Evolutionary conservation across 2,888 invertebrate species (phyloP).

Genomic region (Campaea margaritaria): DNA sequence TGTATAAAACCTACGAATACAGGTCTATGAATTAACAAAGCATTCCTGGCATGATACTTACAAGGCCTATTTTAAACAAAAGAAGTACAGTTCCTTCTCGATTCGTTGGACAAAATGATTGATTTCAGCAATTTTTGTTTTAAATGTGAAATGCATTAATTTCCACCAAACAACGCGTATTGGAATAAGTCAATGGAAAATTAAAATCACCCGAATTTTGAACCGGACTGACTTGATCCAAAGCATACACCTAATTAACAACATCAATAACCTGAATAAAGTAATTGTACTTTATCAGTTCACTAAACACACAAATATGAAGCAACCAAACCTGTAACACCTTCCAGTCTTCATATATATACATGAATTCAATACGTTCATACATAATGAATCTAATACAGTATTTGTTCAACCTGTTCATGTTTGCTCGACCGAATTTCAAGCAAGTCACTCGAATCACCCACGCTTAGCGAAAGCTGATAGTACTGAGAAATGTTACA

Average conservation of each 20-base stretch:
- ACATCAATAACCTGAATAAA: constrained; percentile 22
- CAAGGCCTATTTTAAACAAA: background rate
- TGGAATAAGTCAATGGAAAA: too few species aligned
- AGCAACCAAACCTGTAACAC: constrained; percentile 39
- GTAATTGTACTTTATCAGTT: constrained; percentile 9
- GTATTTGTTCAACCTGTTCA: constrained; percentile 75
- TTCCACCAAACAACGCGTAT: background rate
- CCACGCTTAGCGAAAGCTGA: constrained; percentile 57
- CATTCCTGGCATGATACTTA: too few species aligned
- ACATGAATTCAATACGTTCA: constrained; percentile 28
- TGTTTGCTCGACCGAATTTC: constrained; percentile 70
- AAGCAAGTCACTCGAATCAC: constrained; percentile 47
- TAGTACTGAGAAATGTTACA: constrained; percentile 31
- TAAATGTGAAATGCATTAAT: background rate
- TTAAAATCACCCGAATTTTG: too few species aligned
- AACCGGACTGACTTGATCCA: too few species aligned
- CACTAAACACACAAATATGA: constrained; percentile 19
- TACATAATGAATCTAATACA: constrained; percentile 46
- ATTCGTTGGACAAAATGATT: too few species aligned
- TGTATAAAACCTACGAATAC: too few species aligned
- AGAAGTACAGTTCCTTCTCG: too few species aligned
- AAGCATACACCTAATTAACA: too few species aligned
- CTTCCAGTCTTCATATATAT: constrained; percentile 28
- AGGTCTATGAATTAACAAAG: too few species aligned
- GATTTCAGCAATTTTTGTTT: too few species aligned